Evolutionary conservation across 2,113 vertebrate genomes (phyloP), one percentile per base, ranked within the genome.

Genomic region (Axis porcinus): DNA sequence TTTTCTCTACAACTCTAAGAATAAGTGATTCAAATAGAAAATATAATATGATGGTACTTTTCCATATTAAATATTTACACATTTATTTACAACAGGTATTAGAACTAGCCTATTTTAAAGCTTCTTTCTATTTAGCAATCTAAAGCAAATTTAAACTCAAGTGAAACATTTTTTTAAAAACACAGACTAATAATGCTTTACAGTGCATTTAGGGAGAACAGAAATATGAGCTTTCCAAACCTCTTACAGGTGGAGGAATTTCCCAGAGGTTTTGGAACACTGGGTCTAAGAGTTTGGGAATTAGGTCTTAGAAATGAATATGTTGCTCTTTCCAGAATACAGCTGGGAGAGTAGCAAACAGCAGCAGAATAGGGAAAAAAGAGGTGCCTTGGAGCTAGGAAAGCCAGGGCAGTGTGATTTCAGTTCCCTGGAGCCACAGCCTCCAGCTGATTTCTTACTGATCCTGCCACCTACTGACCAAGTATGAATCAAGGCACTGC

Each of bases 1-100:
- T 62, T 91, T 81, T 88, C 13, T 52, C 13, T 79, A 62, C 58
- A 94, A 78, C 15, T 89, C 4, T 90, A 96, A 82, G 33, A 94
- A 92, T 45, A 95, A 87, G 19, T 55, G 91, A 96, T 92, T 76
- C 33, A 87, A 85, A 95, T 27, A 52, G 13, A 85, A 97, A 91
- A 33, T 45, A 81, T 60, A 96, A 91, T 78, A 84, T 78, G 27
- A 78, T 62, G 55, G 5, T 52, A 91, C 17, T 92, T 81, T 74
- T 45, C 45, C 2, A 58, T 92, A 88, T 82, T 82, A 96, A 96
- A 96, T 76, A 94, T 83, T 86, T 96, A 70, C 4, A 96, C 9
- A 89, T 76, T 95, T 94, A 94, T 92, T 92, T 89, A 97, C 76
- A 67, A 96, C 8, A 97, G 7, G 19, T 91, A 90, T 70, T 13